A percentile compares a stretch with the other conserved stretches of the same genome.
phyloP scores from a whole-genome alignment of 1,140 invertebrate genomes.

The Coelopa frigida region DNA sequence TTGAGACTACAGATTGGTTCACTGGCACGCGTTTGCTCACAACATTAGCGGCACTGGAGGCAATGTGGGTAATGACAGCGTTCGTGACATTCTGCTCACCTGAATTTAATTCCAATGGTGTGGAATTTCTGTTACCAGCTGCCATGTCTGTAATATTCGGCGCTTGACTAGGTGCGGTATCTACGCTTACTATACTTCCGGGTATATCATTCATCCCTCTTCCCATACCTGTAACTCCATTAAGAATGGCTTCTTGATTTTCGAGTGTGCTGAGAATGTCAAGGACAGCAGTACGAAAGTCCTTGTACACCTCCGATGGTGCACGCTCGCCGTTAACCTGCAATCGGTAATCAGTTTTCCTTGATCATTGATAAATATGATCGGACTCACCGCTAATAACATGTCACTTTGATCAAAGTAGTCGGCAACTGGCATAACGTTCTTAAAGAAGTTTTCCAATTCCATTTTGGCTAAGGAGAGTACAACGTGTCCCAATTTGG shows the following conservation, averaged over 20 bases:
- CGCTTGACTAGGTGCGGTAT: slow-evolving; percentile 49
- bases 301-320: slow-evolving; percentile 71
- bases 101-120: slow-evolving; percentile 1
- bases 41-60: slow-evolving; percentile 15
- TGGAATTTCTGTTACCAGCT: slow-evolving; percentile 17
- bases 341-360: neutral
- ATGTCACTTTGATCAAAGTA: slow-evolving; percentile 82
- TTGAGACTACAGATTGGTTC: slow-evolving; percentile 20
- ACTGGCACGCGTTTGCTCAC: neutral
- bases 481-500: slow-evolving; percentile 78
- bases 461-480: slow-evolving; percentile 79
- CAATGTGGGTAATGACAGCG: slow-evolving; percentile 22
- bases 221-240: slow-evolving; percentile 49
- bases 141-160: slow-evolving; percentile 32
- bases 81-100: slow-evolving; percentile 17
- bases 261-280: slow-evolving; percentile 60
- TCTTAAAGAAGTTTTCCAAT: slow-evolving; percentile 79
- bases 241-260: slow-evolving; percentile 54
- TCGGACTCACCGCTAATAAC: slow-evolving; percentile 64
- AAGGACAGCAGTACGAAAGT: slow-evolving; percentile 66
- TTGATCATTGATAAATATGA: neutral
- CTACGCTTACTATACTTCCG: slow-evolving; percentile 52
- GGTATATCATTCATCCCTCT: slow-evolving; percentile 51
- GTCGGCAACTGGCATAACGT: slow-evolving; percentile 81
- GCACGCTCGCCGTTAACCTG: slow-evolving; percentile 78